Evolutionary conservation across 2,888 invertebrate genomes (phyloP).

Genomic region (Melikaiella ostensackeni): DNA sequence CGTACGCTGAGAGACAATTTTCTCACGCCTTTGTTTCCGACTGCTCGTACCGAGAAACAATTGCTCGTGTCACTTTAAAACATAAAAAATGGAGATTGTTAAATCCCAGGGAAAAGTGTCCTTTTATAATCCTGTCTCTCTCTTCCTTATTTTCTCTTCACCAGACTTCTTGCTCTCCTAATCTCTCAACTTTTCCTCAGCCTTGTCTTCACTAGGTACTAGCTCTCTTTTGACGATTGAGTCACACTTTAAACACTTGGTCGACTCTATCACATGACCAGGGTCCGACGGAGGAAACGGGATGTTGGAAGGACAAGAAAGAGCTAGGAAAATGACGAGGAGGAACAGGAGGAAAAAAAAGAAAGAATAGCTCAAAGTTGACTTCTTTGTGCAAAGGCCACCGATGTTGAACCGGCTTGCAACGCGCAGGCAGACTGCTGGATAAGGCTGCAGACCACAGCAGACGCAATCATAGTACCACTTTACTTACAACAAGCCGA

Average conservation of each 20-base stretch:
- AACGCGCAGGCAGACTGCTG: constrained; percentile 51
- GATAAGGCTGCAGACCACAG: constrained; percentile 47
- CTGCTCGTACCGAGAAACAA: constrained; percentile 34
- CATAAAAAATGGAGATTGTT: background rate
- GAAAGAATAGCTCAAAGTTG: constrained; percentile 15
- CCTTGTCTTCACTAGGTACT: too few species aligned
- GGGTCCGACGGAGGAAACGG: constrained; percentile 34
- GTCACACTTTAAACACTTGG: constrained; percentile 17
- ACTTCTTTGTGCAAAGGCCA: constrained; percentile 21
- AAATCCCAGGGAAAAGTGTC: background rate
- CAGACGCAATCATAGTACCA: constrained; percentile 43
- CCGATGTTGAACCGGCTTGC: constrained; percentile 44
- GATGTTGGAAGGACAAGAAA: constrained; percentile 1
- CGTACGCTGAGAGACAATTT: constrained; percentile 61
- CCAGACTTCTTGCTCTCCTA: background rate
- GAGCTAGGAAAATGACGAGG: constrained; percentile 6
- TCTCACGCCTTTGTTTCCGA: constrained; percentile 66
- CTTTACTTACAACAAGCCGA: constrained; percentile 26
- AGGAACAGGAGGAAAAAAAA: background rate
- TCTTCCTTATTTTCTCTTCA: background rate
- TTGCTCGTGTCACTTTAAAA: constrained; percentile 5
- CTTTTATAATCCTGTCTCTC: background rate
- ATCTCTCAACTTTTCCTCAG: background rate
- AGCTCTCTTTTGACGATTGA: background rate
- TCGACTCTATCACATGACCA: background rate